Evolutionary conservation across 2,113 vertebrate species (phyloP).

Genomic region (Rostratula benghalensis): DNA sequence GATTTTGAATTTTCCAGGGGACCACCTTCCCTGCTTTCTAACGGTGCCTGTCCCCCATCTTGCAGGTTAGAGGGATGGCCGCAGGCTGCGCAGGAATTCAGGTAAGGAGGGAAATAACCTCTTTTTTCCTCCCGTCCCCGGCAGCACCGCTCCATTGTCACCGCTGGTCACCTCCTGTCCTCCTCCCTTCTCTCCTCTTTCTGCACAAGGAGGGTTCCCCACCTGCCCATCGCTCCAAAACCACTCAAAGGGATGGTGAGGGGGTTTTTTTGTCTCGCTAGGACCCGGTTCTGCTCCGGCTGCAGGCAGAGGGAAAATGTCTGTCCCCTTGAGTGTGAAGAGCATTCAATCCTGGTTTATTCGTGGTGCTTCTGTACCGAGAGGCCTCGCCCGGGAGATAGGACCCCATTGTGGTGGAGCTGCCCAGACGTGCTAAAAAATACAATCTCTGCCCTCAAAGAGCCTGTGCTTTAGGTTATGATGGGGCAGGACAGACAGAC

Average conservation of each 20-base stretch:
- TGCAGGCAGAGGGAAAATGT: not conserved
- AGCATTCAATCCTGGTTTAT: not conserved
- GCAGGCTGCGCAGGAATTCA: not conserved
- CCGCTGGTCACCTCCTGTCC: not conserved
- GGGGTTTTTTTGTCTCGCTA: not conserved
- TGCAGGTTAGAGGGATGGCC: slow-evolving; percentile 61
- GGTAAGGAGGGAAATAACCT: slow-evolving; percentile 48
- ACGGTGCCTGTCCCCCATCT: not conserved
- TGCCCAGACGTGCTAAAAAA: not conserved
- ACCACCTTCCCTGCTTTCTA: rapidly evolving
- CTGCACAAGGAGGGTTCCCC: not conserved
- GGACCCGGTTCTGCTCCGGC: not conserved
- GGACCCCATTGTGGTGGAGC: not conserved
- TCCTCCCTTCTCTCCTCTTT: rapidly evolving
- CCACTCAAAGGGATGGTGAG: rapidly evolving
- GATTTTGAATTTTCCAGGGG: too few species aligned
- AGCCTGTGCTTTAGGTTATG: rapidly evolving
- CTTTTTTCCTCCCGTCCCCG: too few species aligned
- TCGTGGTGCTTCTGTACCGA: rapidly evolving
- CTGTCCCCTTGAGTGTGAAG: rapidly evolving
- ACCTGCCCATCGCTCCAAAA: rapidly evolving
- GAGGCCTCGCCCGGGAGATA: not conserved
- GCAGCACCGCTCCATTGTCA: rapidly evolving
- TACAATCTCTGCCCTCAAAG: not conserved
- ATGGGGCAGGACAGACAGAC: not conserved